These are phyloP conservation scores for Paradoxurus hermaphroditus DNA, from an alignment of 2,113 vertebrate genomes.

Conservation along the genomic window DNA sequence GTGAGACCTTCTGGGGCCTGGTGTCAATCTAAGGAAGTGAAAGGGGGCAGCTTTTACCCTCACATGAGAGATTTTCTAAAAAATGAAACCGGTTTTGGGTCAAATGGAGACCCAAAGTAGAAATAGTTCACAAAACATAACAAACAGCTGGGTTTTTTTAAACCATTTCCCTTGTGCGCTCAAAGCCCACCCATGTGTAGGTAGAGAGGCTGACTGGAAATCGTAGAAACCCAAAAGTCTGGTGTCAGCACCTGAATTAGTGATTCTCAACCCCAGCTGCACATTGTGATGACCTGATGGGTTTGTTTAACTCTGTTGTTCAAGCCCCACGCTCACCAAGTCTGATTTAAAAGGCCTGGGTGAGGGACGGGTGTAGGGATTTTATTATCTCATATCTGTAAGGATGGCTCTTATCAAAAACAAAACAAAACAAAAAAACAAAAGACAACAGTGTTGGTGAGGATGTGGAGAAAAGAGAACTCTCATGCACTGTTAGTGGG, in stretches of 20 bases:
- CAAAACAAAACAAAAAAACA: too few species aligned
- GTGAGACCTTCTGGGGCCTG: background rate
- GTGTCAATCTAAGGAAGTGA: background rate
- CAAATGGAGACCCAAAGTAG: background rate
- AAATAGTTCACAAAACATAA: background rate
- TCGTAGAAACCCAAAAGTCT: background rate
- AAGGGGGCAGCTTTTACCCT: background rate
- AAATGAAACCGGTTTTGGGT: background rate
- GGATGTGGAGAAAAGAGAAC: too few species aligned
- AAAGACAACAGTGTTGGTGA: too few species aligned
- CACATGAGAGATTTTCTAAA: background rate
- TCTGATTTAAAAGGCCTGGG: background rate
- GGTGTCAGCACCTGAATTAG: background rate
- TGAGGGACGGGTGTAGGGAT: background rate
- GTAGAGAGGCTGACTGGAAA: background rate
- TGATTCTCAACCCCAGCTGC: too few species aligned
- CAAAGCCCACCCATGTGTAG: background rate
- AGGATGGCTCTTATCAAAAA: too few species aligned
- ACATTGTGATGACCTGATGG: accelerated
- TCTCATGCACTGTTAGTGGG: too few species aligned
- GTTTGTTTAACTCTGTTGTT: background rate
- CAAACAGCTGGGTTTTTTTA: background rate
- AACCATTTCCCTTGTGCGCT: background rate
- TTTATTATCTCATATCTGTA: too few species aligned
- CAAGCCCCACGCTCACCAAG: background rate